Evolutionary conservation across 2,888 invertebrate species (phyloP).

Genomic region (Cephonodes hylas): DNA sequence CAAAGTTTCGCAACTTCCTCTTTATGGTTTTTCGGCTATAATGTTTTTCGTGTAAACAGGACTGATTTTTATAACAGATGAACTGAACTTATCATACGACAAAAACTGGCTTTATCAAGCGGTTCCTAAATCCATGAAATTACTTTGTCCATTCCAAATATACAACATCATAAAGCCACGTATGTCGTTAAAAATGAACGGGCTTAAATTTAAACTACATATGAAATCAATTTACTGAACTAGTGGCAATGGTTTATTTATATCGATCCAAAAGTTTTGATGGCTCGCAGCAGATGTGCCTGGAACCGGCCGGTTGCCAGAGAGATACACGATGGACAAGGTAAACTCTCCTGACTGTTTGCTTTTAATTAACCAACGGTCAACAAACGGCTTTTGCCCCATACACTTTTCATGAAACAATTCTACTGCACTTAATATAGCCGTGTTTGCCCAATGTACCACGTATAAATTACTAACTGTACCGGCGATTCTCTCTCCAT

Average conservation of each 20-base stretch:
- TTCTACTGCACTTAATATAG: slow-evolving; percentile 61
- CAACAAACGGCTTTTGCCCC: slow-evolving; percentile 60
- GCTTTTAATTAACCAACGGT: slow-evolving; percentile 75
- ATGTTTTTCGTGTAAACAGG: background rate
- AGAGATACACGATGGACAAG: slow-evolving; percentile 51
- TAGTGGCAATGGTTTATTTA: slow-evolving; percentile 2
- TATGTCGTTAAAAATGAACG: background rate
- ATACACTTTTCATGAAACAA: slow-evolving; percentile 75
- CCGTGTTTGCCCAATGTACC: slow-evolving; percentile 45
- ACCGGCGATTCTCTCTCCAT: slow-evolving; percentile 14
- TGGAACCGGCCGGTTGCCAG: slow-evolving; percentile 12
- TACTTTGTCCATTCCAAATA: background rate
- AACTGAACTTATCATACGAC: background rate
- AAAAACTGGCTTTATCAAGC: no score
- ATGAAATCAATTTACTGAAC: slow-evolving; percentile 1
- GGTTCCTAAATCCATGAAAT: no score
- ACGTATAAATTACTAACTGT: slow-evolving; percentile 30
- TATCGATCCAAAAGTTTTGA: slow-evolving; percentile 13
- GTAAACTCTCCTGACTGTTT: slow-evolving; percentile 67
- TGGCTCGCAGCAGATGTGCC: slow-evolving; percentile 14
- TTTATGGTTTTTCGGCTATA: background rate
- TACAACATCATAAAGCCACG: no score
- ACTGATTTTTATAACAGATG: background rate
- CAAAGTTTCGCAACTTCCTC: background rate
- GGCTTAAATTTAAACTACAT: background rate